A percentile compares a stretch with the other conserved stretches of the same genome.
Conservation (phyloP, 2,888 invertebrate species). For the Leptinotarsa peninsularis region DNA sequence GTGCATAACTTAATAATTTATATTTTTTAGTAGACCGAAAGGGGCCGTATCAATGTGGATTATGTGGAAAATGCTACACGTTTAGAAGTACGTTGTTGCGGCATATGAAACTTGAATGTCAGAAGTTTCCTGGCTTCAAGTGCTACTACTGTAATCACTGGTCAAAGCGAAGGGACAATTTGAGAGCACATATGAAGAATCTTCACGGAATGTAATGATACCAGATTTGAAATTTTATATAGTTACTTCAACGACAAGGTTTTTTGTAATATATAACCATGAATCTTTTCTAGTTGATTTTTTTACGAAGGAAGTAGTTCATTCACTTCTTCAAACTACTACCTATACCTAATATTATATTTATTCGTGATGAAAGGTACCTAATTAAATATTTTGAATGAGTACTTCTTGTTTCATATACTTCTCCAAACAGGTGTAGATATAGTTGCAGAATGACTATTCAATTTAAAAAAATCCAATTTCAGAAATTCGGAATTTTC, state of each 20-base stretch:
- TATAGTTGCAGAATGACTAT: too few relatives aligned
- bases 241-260: neutral
- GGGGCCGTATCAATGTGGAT: slow-evolving; percentile 32
- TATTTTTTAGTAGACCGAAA: slow-evolving; percentile 3
- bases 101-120: slow-evolving; percentile 53
- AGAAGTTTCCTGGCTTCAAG: slow-evolving; percentile 49
- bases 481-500: too few relatives aligned
- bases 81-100: slow-evolving; percentile 53
- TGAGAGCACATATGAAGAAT: slow-evolving; percentile 26
- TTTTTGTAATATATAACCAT: neutral
- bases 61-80: slow-evolving; percentile 37
- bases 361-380: too few relatives aligned
- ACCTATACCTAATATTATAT: too few relatives aligned
- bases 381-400: too few relatives aligned
- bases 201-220: slow-evolving; percentile 15
- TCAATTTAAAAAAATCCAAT: too few relatives aligned
- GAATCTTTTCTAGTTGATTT: too few relatives aligned
- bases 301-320: too few relatives aligned
- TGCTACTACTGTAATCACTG: slow-evolving; percentile 42
- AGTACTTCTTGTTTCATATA: too few relatives aligned
- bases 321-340: too few relatives aligned
- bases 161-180: slow-evolving; percentile 24
- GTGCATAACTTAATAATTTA: neutral
- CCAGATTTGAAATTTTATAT: neutral
- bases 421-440: too few relatives aligned